phyloP scores from a whole-genome alignment of 35 echinoderm and acorn worm genomes.

The Ophiothrix spiculata region DNA sequence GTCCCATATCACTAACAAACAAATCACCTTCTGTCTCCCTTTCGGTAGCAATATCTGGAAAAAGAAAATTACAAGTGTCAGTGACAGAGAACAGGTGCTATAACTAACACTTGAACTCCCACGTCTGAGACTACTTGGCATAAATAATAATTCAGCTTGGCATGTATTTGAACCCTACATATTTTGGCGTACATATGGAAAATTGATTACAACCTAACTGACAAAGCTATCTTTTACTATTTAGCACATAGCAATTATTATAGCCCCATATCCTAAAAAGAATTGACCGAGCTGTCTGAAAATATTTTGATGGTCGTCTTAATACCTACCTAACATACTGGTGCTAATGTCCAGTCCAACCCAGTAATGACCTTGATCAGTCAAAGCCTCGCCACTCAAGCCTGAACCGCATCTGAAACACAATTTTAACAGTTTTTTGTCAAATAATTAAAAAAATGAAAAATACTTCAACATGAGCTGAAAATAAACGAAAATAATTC shows the following conservation, averaged over 20 bases:
- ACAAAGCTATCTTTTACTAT: too few relatives aligned
- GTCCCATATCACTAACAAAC: slow-evolving; percentile 81
- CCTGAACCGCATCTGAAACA: slow-evolving; percentile 84
- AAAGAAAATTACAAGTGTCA: slow-evolving; percentile 1
- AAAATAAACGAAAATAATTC: too few relatives aligned
- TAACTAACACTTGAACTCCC: neutral
- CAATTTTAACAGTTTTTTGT: neutral
- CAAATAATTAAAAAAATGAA: neutral
- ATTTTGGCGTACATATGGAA: too few relatives aligned
- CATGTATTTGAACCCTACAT: too few relatives aligned
- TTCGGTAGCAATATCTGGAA: slow-evolving; percentile 84
- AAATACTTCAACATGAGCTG: slow-evolving; percentile 7
- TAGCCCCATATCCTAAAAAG: too few relatives aligned
- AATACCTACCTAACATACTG: slow-evolving; percentile 88
- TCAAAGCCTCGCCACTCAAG: slow-evolving; percentile 81
- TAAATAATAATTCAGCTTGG: neutral
- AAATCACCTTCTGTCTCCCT: slow-evolving; percentile 92
- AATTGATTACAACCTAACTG: too few relatives aligned
- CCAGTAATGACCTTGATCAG: slow-evolving; percentile 90
- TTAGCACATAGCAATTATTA: too few relatives aligned
- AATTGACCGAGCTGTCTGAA: too few relatives aligned
- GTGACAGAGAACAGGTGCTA: neutral
- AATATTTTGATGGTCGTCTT: too few relatives aligned
- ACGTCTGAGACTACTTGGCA: neutral
- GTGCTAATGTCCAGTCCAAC: slow-evolving; percentile 91